Conservation (phyloP, 2,888 invertebrate genomes). For the Villa cingulata region DNA sequence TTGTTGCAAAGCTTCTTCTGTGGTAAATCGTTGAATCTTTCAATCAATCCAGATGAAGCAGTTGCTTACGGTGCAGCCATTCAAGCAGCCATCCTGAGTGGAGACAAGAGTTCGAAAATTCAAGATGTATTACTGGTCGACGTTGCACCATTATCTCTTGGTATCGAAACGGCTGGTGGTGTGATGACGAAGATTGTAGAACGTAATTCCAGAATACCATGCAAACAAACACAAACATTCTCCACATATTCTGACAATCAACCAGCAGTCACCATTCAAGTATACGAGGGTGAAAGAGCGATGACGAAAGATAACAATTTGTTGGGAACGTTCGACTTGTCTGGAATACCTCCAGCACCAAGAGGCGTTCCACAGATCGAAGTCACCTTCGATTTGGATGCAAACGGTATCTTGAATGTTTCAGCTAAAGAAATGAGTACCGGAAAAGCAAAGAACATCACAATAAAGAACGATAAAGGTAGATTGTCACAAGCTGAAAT, state of each 20-base stretch:
- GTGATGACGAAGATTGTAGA: slow-evolving; percentile 67
- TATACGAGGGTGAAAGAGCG: slow-evolving; percentile 66
- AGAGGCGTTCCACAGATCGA: slow-evolving; percentile 78
- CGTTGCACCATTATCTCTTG: slow-evolving; percentile 53
- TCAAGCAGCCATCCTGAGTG: slow-evolving; percentile 57
- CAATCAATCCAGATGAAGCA: slow-evolving; percentile 70
- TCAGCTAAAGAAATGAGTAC: slow-evolving; percentile 57
- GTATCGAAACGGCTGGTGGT: slow-evolving; percentile 69
- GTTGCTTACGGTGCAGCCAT: slow-evolving; percentile 67
- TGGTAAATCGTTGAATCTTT: slow-evolving; percentile 55
- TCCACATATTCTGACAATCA: slow-evolving; percentile 74
- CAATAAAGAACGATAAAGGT: slow-evolving; percentile 72
- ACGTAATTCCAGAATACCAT: slow-evolving; percentile 55
- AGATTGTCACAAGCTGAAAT: slow-evolving; percentile 69
- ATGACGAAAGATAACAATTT: slow-evolving; percentile 91
- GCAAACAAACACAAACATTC: slow-evolving; percentile 59
- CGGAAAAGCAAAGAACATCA: slow-evolving; percentile 59
- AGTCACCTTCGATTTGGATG: slow-evolving; percentile 70
- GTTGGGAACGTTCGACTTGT: slow-evolving; percentile 88
- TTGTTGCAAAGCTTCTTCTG: slow-evolving; percentile 62
- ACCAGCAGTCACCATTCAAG: slow-evolving; percentile 57
- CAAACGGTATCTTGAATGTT: slow-evolving; percentile 89
- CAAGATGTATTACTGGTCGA: slow-evolving; percentile 60
- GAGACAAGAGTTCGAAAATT: slow-evolving; percentile 55
- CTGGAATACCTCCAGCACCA: slow-evolving; percentile 90